Percentiles rank a stretch among this genome's conserved stretches.
These are phyloP conservation scores for Pseudochaenichthys georgianus DNA, from an alignment of 2,797 vertebrate genomes.

Conservation along the genomic window DNA sequence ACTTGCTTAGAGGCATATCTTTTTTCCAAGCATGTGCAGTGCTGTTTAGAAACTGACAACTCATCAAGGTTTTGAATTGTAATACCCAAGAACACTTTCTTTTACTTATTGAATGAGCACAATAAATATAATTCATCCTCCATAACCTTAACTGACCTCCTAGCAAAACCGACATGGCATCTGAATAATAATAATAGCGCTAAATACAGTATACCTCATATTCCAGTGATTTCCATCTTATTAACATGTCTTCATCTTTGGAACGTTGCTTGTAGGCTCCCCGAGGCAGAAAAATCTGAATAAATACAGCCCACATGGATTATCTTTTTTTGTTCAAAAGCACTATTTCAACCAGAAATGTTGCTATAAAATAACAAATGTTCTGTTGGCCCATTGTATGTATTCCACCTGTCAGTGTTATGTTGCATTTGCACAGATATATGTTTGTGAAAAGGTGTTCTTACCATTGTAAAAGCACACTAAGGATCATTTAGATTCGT, in stretches of 20 bases:
- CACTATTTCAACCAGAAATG: slow-evolving; percentile 28
- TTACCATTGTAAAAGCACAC: not conserved
- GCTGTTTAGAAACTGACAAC: slow-evolving; percentile 8
- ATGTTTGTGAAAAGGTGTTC: not conserved
- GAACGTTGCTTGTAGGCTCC: slow-evolving; percentile 72
- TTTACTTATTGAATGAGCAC: slow-evolving; percentile 22
- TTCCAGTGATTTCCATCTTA: slow-evolving; percentile 69
- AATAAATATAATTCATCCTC: slow-evolving; percentile 49
- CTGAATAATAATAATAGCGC: slow-evolving; percentile 61
- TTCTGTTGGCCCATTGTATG: not conserved
- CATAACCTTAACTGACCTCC: slow-evolving; percentile 66
- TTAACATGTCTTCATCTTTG: slow-evolving; percentile 71
- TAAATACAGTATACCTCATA: slow-evolving; percentile 56
- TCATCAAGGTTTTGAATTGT: slow-evolving; percentile 9
- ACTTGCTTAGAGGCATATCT: slow-evolving; percentile 1
- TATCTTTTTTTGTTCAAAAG: slow-evolving; percentile 18
- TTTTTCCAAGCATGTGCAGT: not conserved
- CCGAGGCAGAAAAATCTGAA: slow-evolving; percentile 65
- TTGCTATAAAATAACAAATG: slow-evolving; percentile 11
- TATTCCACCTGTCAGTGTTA: not conserved
- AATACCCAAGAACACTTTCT: slow-evolving; percentile 1
- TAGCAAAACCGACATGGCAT: slow-evolving; percentile 52
- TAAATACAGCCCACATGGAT: slow-evolving; percentile 52
- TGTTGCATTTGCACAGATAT: not conserved
- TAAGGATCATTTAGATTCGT: not conserved